These are phyloP conservation scores for Terebella lapidaria DNA, from an alignment of 2,888 invertebrate genomes.

Conservation along the genomic window DNA sequence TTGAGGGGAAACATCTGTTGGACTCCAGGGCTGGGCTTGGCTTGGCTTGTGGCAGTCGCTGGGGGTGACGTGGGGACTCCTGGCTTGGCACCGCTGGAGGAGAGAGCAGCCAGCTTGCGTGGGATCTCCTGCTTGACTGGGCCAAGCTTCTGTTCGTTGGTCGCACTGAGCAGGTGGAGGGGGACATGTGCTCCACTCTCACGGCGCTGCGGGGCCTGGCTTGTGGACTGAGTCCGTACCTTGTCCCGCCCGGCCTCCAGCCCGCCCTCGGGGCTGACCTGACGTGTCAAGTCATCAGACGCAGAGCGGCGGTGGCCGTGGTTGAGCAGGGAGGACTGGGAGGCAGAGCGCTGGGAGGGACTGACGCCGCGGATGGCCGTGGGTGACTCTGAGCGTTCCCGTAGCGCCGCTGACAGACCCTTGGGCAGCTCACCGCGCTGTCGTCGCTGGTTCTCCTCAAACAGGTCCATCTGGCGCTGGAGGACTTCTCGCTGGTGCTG, in stretches of 20 bases:
- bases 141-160: constrained; percentile 72
- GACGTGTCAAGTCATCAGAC: constrained; percentile 2
- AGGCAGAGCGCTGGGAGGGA: not conserved
- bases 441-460: constrained; percentile 27
- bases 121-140: constrained; percentile 82
- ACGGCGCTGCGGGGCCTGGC: too few relatives aligned
- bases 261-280: not conserved
- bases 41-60: not conserved
- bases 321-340: constrained; percentile 5
- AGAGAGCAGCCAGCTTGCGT: constrained; percentile 62
- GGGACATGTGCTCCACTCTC: constrained; percentile 59
- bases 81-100: not conserved
- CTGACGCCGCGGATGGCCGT: not conserved
- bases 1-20: constrained; percentile 5
- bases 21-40: not conserved
- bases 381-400: not conserved
- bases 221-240: not conserved
- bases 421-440: not conserved
- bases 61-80: not conserved
- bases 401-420: not conserved
- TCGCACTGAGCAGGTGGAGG: constrained; percentile 70
- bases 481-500: constrained; percentile 81
- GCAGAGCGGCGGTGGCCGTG: constrained; percentile 4
- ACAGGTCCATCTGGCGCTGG: constrained; percentile 61
- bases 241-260: not conserved